Percentiles rank a stretch among this genome's conserved stretches.
Conservation (phyloP, 2,797 vertebrate species). For the Gobio occitaniae region DNA sequence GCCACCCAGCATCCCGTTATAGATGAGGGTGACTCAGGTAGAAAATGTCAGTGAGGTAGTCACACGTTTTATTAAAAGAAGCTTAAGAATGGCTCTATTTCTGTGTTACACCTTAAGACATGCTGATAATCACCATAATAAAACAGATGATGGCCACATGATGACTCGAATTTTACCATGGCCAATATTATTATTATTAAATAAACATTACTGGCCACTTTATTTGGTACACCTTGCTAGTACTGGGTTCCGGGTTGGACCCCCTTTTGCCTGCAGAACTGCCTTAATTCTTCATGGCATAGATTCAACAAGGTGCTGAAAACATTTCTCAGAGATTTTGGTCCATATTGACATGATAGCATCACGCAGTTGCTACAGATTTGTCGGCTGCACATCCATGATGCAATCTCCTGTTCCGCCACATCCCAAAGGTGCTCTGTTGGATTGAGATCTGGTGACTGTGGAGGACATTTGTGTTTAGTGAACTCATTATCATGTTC, state of each 20-base stretch:
- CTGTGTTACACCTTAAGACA: not conserved
- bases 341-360: no score
- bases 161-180: not conserved
- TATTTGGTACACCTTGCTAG: no score
- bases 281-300: no score
- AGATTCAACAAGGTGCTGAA: no score
- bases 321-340: no score
- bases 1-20: conserved; percentile 39
- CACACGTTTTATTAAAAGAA: conserved; percentile 34
- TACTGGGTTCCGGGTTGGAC: no score
- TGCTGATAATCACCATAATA: not conserved
- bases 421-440: conserved; percentile 52
- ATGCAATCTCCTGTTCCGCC: conserved; percentile 62
- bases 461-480: not conserved
- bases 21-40: conserved; percentile 47
- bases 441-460: conserved; percentile 50
- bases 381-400: conserved; percentile 50
- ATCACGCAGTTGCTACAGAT: conserved; percentile 58
- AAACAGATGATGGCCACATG: not conserved
- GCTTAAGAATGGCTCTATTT: conserved; percentile 16
- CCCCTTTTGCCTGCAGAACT: no score
- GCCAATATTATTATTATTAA: not conserved
- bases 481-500: conserved; percentile 1
- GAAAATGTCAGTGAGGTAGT: conserved; percentile 42
- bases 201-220: not conserved